These are phyloP conservation scores for Sialis lutaria DNA, from an alignment of 2,888 invertebrate genomes.

Conservation along the genomic window DNA sequence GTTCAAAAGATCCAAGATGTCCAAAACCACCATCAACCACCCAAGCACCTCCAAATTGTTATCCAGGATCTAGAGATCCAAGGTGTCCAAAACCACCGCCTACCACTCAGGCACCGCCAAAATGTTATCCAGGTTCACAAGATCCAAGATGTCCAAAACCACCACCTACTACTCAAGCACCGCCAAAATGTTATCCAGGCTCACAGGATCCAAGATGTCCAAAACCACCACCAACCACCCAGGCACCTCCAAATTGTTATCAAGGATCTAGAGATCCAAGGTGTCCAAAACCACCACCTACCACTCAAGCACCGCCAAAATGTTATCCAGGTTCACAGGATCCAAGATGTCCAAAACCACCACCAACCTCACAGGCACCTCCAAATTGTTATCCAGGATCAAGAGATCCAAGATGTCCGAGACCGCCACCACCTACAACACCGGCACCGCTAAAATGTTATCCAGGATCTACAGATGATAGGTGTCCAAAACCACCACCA, in stretches of 20 bases:
- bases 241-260: constrained; percentile 16
- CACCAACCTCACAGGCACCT: constrained; percentile 16
- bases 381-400: constrained; percentile 19
- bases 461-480: constrained; percentile 18
- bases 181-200: constrained; percentile 22
- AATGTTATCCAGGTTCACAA: constrained; percentile 16
- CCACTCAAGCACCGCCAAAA: not conserved
- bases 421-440: constrained; percentile 12
- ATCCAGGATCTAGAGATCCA: constrained; percentile 22
- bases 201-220: constrained; percentile 22
- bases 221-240: constrained; percentile 8
- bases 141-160: constrained; percentile 16
- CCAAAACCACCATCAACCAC: constrained; percentile 13
- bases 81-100: constrained; percentile 14
- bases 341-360: constrained; percentile 19
- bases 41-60: constrained; percentile 18
- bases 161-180: constrained; percentile 16
- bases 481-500: constrained; percentile 11
- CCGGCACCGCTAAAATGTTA: constrained; percentile 15
- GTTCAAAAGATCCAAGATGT: constrained; percentile 23
- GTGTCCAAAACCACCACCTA: constrained; percentile 11
- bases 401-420: constrained; percentile 14
- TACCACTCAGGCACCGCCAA: constrained; percentile 13
- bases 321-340: constrained; percentile 10
- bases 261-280: constrained; percentile 15